Evolutionary conservation across 2,888 invertebrate genomes (phyloP), one percentile per base, ranked within the genome.

Genomic region (Tyria jacobaeae): DNA sequence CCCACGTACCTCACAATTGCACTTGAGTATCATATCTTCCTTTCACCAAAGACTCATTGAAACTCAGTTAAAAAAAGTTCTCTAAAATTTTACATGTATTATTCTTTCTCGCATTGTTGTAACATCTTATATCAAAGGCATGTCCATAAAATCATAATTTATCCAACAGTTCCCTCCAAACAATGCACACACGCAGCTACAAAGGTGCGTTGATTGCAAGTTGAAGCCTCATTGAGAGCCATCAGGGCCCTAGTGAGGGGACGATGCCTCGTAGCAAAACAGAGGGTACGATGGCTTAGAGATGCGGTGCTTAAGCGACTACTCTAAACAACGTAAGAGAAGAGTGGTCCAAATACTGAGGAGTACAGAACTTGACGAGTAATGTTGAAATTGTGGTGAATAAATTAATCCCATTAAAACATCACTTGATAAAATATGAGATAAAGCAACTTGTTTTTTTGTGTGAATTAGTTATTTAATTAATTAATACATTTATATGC

Each of bases 181-280:
- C 60, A 60, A 39, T 35, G 41, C 44, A 55, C 31, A 48, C 24
- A 35, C 24, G 51, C 17, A 53, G 31, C 48, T 41, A 60, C 57
- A 63, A 68, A 67, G 63, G 57, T 66, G 64, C 56, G 62, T 68
- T 76, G 73, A 82, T 82, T 81, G 75, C 71, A 63, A 68, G 60
- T 64, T 66, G 68, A 71, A 72, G 79, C 66, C 64, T 68, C 44
- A 73, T 71, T 25, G 39, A 66, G 62, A 64, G 55, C 57, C 59
- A 60, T 62, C 65, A 56, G 53, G 39, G 53, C 59, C 56, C 64
- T 27, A 15, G 47, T 55, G 63, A 53, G 39, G 47, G 27, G 15
- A 51, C n/a, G n/a, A n/a, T 27, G 37, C 57, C 57, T 41, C 27
- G 21, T 48, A 48, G 47, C 17, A 27, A 59, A 53, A 48, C 48